Percentiles rank a stretch among this genome's conserved stretches.
Evolutionary conservation across 2,113 vertebrate species (phyloP).

Genomic region (Lynx canadensis): DNA sequence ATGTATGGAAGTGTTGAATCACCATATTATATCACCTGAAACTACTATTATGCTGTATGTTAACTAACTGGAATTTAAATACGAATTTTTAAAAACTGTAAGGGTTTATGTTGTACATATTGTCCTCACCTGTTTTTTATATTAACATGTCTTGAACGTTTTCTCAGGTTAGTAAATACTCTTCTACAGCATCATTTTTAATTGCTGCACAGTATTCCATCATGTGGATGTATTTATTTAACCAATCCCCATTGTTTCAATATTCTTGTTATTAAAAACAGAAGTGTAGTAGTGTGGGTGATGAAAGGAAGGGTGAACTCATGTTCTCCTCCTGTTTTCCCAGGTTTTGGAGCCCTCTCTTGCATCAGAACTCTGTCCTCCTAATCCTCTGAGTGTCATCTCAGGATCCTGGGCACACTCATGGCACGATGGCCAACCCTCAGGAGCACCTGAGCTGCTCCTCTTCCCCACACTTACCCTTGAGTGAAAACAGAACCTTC

Average conservation of each 20-base stretch:
- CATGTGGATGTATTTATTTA: background rate
- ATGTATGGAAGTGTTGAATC: background rate
- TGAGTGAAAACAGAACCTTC: conserved; percentile 90
- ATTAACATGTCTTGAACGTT: background rate
- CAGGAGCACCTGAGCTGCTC: conserved; percentile 96
- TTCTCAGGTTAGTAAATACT: background rate
- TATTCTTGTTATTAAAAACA: background rate
- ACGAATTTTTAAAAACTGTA: background rate
- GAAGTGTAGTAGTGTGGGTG: background rate
- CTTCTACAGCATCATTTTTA: background rate
- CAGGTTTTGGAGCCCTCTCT: conserved; percentile 77
- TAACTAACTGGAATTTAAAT: background rate
- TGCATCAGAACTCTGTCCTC: background rate
- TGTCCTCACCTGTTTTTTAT: background rate
- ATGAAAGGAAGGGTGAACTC: background rate
- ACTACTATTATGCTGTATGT: background rate
- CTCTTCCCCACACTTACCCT: conserved; percentile 90
- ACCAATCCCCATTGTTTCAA: background rate
- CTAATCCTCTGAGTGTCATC: conserved; percentile 73
- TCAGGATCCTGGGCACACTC: conserved; percentile 89
- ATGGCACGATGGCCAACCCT: conserved; percentile 96
- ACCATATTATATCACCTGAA: background rate
- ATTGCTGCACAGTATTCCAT: background rate
- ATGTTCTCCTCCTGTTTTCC: conserved; percentile 15
- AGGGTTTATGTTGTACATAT: background rate